Evolutionary conservation across 2,113 vertebrate genomes (phyloP).

Genomic region (Sylvia atricapilla): DNA sequence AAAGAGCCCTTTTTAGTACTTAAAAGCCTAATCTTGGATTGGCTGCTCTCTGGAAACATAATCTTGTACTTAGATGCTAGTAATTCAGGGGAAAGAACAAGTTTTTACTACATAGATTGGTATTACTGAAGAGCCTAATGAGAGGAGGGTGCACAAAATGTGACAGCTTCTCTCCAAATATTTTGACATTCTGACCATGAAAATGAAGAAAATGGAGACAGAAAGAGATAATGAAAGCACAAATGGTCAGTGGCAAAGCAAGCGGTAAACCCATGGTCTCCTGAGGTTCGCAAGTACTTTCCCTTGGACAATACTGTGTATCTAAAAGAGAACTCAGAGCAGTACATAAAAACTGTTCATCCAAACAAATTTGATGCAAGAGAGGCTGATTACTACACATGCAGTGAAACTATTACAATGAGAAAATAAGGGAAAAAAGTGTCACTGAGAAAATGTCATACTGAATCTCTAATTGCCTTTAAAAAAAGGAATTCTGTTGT

Average conservation of each 20-base stretch:
- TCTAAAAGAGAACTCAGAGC: neutral
- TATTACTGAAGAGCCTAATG: neutral
- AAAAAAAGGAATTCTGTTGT: neutral
- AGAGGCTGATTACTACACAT: neutral
- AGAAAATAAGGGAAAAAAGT: neutral
- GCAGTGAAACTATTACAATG: neutral
- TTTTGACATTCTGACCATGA: neutral
- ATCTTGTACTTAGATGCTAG: neutral
- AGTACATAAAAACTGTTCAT: neutral
- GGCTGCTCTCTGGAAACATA: neutral
- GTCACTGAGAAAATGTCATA: neutral
- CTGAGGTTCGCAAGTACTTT: neutral
- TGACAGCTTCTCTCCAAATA: neutral
- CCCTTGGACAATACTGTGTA: neutral
- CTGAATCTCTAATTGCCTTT: neutral
- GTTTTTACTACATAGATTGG: neutral
- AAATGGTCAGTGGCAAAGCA: neutral
- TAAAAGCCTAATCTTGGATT: neutral
- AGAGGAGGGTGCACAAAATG: neutral
- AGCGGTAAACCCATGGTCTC: neutral
- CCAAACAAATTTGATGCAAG: neutral
- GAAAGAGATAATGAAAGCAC: neutral
- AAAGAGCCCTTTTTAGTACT: neutral
- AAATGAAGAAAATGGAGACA: neutral
- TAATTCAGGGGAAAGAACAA: neutral